Percentiles rank a stretch among this genome's conserved stretches.
phyloP scores from a whole-genome alignment of 2,888 invertebrate species.

The Sesia apiformis region DNA sequence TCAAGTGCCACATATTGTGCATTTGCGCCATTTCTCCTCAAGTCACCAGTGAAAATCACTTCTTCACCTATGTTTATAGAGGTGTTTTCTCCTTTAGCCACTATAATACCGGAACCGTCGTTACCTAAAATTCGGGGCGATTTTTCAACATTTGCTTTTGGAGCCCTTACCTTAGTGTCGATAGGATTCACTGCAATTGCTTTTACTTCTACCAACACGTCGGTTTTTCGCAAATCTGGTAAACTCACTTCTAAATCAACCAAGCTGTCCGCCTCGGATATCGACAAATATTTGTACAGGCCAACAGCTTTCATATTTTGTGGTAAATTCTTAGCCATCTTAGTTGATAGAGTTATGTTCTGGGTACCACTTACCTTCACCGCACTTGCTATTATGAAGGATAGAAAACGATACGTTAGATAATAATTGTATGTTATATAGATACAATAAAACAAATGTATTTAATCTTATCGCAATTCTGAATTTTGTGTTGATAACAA shows the following conservation, averaged over 20 bases:
- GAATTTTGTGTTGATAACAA: no score
- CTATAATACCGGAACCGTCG: constrained; percentile 56
- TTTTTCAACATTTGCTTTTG: constrained; percentile 39
- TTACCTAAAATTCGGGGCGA: constrained; percentile 49
- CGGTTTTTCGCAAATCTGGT: constrained; percentile 33
- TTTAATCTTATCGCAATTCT: no score
- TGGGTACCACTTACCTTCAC: background rate
- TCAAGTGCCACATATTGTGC: constrained; percentile 51
- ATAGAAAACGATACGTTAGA: no score
- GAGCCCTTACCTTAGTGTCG: constrained; percentile 51
- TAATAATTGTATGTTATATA: no score
- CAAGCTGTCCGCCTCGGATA: constrained; percentile 42
- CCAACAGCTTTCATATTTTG: constrained; percentile 59
- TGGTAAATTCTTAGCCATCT: constrained; percentile 31
- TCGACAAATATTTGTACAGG: constrained; percentile 55
- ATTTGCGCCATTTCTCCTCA: constrained; percentile 46
- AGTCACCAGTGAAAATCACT: constrained; percentile 52
- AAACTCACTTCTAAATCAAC: constrained; percentile 47
- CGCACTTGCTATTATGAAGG: no score
- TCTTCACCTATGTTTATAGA: constrained; percentile 49
- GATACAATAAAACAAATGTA: no score
- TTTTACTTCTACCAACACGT: constrained; percentile 54
- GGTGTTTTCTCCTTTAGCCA: constrained; percentile 36
- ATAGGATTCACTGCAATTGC: constrained; percentile 58
- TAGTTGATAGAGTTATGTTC: background rate